A percentile compares a stretch with the other conserved stretches of the same genome.
Evolutionary conservation across 2,797 vertebrate species (phyloP).

Genomic region (Liasis olivaceus): DNA sequence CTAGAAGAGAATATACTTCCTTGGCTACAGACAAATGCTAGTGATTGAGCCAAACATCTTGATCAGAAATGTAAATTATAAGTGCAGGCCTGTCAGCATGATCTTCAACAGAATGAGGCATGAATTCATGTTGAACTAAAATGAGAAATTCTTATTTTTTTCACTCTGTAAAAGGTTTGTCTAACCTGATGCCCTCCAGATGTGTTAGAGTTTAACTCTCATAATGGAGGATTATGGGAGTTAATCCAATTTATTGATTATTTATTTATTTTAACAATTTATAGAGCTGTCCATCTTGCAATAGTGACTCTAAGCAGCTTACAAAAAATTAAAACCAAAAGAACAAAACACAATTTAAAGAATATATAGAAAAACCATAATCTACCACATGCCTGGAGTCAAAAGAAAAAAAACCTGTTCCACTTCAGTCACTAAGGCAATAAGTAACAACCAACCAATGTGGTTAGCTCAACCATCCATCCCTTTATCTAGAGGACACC

Average conservation of each 20-base stretch:
- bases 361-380: background rate
- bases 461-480: background rate
- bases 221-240: background rate
- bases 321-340: background rate
- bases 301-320: background rate
- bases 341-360: background rate
- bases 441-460: background rate
- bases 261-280: background rate
- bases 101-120: slow-evolving; percentile 68
- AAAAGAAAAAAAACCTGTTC: background rate
- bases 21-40: slow-evolving; percentile 72
- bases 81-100: slow-evolving; percentile 69
- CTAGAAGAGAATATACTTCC: slow-evolving; percentile 45
- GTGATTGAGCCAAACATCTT: slow-evolving; percentile 77
- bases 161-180: slow-evolving; percentile 59
- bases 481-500: background rate
- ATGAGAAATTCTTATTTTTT: slow-evolving; percentile 64
- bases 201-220: background rate
- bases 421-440: background rate
- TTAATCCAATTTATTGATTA: background rate
- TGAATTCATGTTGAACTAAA: slow-evolving; percentile 70
- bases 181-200: background rate
- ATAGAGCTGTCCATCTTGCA: background rate
- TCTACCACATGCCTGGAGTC: background rate
- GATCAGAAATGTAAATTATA: slow-evolving; percentile 76